Evolutionary conservation across 2,888 invertebrate species (phyloP).

Genomic region (Timema cristinae): DNA sequence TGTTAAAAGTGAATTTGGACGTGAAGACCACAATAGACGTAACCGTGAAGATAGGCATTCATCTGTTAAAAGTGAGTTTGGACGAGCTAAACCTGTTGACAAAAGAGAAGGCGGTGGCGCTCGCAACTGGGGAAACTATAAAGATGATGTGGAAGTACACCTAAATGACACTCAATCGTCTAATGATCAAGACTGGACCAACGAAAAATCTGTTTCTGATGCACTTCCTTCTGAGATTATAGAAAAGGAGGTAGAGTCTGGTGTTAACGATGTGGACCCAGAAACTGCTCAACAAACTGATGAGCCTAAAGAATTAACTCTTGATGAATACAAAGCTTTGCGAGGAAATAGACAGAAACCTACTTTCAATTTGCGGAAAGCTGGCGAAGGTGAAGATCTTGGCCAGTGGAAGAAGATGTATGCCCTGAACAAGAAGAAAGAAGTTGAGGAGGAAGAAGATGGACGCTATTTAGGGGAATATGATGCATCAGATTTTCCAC

Average conservation of each 20-base stretch:
- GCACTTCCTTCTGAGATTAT: too few relatives aligned
- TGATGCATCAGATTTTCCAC: conserved; percentile 74
- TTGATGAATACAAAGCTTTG: conserved; percentile 92
- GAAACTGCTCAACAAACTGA: conserved; percentile 51
- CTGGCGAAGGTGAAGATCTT: conserved; percentile 89
- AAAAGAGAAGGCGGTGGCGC: conserved; percentile 93
- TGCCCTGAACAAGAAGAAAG: conserved; percentile 65
- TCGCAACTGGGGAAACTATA: conserved; percentile 86
- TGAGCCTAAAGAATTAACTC: conserved; percentile 79
- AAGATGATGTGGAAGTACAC: conserved; percentile 73
- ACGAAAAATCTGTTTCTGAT: too few relatives aligned
- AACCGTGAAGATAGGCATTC: too few relatives aligned
- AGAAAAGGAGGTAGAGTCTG: too few relatives aligned
- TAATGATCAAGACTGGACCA: too few relatives aligned
- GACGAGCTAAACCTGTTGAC: conserved; percentile 81
- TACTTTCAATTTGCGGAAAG: conserved; percentile 86
- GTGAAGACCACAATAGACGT: too few relatives aligned
- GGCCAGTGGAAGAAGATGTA: conserved; percentile 92
- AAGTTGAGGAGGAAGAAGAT: conserved; percentile 53
- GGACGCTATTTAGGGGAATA: conserved; percentile 49
- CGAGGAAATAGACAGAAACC: conserved; percentile 78
- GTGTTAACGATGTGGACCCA: conserved; percentile 25
- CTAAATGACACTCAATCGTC: too few relatives aligned
- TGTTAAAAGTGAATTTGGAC: too few relatives aligned
- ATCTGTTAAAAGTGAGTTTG: too few relatives aligned